Conservation (phyloP, 2,113 vertebrate species). For the Macrotus californicus region DNA sequence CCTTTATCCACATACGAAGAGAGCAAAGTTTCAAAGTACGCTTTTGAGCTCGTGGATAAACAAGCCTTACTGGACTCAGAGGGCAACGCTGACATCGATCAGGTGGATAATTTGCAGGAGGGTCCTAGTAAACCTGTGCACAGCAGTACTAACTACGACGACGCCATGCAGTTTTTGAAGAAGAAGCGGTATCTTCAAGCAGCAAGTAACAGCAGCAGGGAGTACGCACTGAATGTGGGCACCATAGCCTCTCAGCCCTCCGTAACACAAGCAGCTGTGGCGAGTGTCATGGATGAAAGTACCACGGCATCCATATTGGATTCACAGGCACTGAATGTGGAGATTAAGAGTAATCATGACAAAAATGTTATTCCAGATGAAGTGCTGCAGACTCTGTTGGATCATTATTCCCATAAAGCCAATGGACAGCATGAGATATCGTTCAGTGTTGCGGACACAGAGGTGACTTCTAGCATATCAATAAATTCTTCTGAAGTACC, state of each 20-base stretch:
- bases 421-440: conserved; percentile 95
- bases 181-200: conserved; percentile 98
- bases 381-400: conserved; percentile 95
- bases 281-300: conserved; percentile 92
- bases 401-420: conserved; percentile 97
- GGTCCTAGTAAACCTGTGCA: conserved; percentile 90
- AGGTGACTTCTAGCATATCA: conserved; percentile 98
- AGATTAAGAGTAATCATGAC: conserved; percentile 93
- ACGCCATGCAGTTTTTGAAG: conserved; percentile 99
- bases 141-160: conserved; percentile 96
- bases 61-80: conserved; percentile 91
- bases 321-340: conserved; percentile 88
- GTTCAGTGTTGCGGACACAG: conserved; percentile 94
- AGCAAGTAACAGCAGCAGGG: conserved; percentile 88
- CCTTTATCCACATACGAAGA: conserved; percentile 91
- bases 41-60: conserved; percentile 97
- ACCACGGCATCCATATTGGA: conserved; percentile 92
- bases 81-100: conserved; percentile 89
- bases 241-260: conserved; percentile 92
- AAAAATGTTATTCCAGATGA: conserved; percentile 97
- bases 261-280: conserved; percentile 90
- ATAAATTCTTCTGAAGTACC: conserved; percentile 96
- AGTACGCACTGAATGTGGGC: conserved; percentile 91
- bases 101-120: conserved; percentile 90
- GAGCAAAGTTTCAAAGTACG: conserved; percentile 92